A percentile compares a stretch with the other conserved stretches of the same genome.
phyloP scores from a whole-genome alignment of 2,888 invertebrate species.

The Volucella bombylans region DNA sequence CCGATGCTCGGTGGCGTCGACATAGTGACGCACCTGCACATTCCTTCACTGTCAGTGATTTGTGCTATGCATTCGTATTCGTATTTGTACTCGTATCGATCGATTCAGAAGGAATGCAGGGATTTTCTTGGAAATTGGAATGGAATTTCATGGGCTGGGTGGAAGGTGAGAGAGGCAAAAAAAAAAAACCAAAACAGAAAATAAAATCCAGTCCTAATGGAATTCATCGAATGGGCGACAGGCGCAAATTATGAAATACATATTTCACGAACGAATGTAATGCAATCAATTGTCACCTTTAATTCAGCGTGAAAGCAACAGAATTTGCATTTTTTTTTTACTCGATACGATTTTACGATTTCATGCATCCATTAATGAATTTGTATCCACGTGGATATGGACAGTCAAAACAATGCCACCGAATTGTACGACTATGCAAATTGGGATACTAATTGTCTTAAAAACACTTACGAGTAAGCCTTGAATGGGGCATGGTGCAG shows the following conservation, averaged over 20 bases:
- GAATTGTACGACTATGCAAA: constrained; percentile 22
- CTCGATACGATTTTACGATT: constrained; percentile 14
- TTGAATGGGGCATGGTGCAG: not conserved
- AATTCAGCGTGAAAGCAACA: constrained; percentile 66
- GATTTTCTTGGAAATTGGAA: constrained; percentile 39
- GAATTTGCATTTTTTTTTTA: constrained; percentile 65
- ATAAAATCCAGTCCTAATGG: constrained; percentile 59
- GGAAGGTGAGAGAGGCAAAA: constrained; percentile 33
- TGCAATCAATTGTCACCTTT: constrained; percentile 72
- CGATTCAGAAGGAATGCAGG: constrained; percentile 63
- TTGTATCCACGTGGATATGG: constrained; percentile 17
- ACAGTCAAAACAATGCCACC: constrained; percentile 45
- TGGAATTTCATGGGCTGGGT: constrained; percentile 68
- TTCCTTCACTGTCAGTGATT: constrained; percentile 34
- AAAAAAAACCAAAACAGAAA: not conserved
- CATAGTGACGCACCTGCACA: constrained; percentile 69
- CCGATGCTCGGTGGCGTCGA: constrained; percentile 21
- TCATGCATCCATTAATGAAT: constrained; percentile 36
- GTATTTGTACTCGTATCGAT: constrained; percentile 34
- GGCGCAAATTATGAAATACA: constrained; percentile 71
- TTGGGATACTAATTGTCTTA: constrained; percentile 36
- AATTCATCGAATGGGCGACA: constrained; percentile 67
- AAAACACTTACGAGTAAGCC: not conserved
- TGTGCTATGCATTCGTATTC: not conserved
- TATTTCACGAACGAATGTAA: constrained; percentile 58